Base-by-base conservation (phyloP, 2,888 invertebrate genomes). In the Drosophila paramelanica region DNA sequence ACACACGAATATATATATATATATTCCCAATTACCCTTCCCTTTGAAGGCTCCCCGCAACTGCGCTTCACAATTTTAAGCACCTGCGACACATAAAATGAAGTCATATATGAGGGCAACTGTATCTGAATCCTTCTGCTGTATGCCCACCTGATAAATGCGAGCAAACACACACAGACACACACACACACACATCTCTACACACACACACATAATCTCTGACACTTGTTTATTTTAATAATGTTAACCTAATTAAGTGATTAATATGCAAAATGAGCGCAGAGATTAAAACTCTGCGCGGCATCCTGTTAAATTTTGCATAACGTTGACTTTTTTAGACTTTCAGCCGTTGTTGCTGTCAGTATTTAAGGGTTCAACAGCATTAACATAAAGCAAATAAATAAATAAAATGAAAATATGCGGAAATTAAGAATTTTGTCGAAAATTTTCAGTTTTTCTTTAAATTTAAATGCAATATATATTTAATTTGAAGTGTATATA, bases 191-290 rank as follows among this genome's bases (percentile, higher is more conserved):
- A 17, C 17, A 17, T 1, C 17, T 17, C 17, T 17, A 43, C 33
- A 38, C 42, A 43, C 27, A 17, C 14, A 39, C 39, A 71, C 36
- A 55, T 25, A 78, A 77, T 69, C 70, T 66, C 56, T 60, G 77
- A 58, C 81, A 69, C 78, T 70, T 86, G 88, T 82, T 83, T 83
- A 80, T 80, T 82, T 82, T 86, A 85, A 88, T 83, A 83, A 82
- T 88, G 86, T 85, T 83, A 85, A 88, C 80, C 83, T 83, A 83
- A 83, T 83, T 83, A 83, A 82, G 83, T 83, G 83, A 88, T 83
- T 83, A 88, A 83, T 83, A 83, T 83, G 83, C 83, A 83, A 82
- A 83, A 86, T 85, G 88, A 82, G 80, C 80, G 86, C 86, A 66
- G 75, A 88, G 83, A 83, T 83, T 83, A 83, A 88, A 83, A 81